Conservation (phyloP, 2,113 vertebrate genomes). For the Columba janthina region DNA sequence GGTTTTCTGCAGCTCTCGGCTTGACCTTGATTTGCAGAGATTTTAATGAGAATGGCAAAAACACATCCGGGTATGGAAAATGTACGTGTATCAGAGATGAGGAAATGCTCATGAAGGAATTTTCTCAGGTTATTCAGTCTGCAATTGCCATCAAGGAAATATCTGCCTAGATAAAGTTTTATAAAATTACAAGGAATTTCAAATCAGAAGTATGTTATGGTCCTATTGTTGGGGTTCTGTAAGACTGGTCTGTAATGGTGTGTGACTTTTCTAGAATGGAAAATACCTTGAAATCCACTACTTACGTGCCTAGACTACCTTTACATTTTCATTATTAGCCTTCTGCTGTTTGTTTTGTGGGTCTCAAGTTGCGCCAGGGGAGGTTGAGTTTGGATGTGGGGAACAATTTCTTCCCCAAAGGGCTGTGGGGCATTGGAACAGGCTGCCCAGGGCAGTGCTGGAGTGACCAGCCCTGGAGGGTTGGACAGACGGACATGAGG, state of each 20-base stretch:
- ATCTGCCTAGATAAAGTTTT: background rate
- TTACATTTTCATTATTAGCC: background rate
- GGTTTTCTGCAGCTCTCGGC: background rate
- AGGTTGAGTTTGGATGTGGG: too few relatives aligned
- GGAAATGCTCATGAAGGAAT: slow-evolving; percentile 9
- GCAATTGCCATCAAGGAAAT: slow-evolving; percentile 10
- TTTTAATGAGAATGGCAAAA: slow-evolving; percentile 6
- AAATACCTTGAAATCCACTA: background rate
- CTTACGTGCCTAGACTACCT: background rate
- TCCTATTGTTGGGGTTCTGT: background rate
- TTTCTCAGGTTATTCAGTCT: background rate
- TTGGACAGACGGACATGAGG: too few relatives aligned
- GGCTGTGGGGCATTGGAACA: too few relatives aligned
- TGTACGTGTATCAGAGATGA: background rate
- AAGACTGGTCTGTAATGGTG: background rate
- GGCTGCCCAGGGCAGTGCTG: too few relatives aligned
- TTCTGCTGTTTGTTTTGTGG: background rate
- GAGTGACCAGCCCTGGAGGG: too few relatives aligned
- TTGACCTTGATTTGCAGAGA: background rate
- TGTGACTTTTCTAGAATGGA: background rate
- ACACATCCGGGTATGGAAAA: background rate
- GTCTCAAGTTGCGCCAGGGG: too few relatives aligned
- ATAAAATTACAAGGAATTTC: background rate
- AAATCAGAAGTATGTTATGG: background rate
- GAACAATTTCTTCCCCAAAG: too few relatives aligned